phyloP scores from a whole-genome alignment of 2,888 invertebrate genomes.

The Cybosia mesomella region DNA sequence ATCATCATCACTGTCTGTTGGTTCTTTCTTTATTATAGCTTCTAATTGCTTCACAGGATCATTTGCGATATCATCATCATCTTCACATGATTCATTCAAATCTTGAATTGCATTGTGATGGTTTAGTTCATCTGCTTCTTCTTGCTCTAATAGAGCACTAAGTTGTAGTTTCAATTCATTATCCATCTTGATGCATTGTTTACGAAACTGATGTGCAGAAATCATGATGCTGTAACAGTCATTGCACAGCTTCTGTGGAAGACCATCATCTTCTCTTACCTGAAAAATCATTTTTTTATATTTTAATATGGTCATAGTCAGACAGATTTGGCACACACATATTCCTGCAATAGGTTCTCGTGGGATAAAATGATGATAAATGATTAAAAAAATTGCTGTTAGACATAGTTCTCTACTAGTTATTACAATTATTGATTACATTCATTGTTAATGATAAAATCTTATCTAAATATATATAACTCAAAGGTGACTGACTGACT shows the following conservation, averaged over 20 bases:
- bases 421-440: no score
- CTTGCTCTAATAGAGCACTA: conserved; percentile 58
- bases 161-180: conserved; percentile 75
- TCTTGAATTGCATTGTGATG: conserved; percentile 15
- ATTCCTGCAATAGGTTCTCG: no score
- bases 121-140: conserved; percentile 39
- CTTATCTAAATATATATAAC: no score
- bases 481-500: no score
- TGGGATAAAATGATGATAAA: no score
- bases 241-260: conserved; percentile 78
- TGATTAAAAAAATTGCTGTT: no score
- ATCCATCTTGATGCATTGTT: conserved; percentile 82
- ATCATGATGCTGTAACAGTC: conserved; percentile 74
- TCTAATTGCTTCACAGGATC: conserved; percentile 77
- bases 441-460: no score
- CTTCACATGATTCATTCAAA: conserved; percentile 17
- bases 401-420: no score
- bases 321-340: neutral
- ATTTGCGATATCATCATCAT: conserved; percentile 66
- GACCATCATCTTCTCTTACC: conserved; percentile 75
- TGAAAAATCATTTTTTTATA: conserved; percentile 57
- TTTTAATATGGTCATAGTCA: neutral
- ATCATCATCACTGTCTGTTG: conserved; percentile 80
- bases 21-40: conserved; percentile 76
- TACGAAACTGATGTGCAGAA: conserved; percentile 77